Evolutionary conservation across 2,113 vertebrate species (phyloP), one percentile per base, ranked within the genome.

Genomic region (Toxotes chatareus): DNA sequence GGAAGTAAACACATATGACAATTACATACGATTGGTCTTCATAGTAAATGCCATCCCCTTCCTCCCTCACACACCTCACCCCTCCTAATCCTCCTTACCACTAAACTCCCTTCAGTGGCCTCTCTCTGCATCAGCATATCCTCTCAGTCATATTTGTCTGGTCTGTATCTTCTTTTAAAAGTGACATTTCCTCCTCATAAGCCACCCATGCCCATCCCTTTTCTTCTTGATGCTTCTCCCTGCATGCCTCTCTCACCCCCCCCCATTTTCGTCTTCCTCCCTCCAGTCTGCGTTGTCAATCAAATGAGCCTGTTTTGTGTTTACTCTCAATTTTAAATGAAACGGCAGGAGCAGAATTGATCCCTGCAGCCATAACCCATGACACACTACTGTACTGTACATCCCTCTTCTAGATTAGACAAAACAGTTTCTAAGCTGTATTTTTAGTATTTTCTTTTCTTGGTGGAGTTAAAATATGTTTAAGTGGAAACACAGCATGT

Each of bases 261-360:
- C 46, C 44, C 70, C 60, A 55, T 88, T 57, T 69, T 81, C 65
- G 19, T 72, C 75, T 68, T 80, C 73, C 79, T 82, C 62, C 74
- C 76, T 82, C 80, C 77, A 74, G 82, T 82, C 60, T 71, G 67
- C 47, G 55, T 73, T 90, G 90, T 93, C 93, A 92, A 88, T 94
- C 92, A 92, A 83, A 87, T 89, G 19, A 86, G 83, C 56, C 88
- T 89, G 88, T 83, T 91, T 89, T 85, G 53, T 88, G 82, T 86
- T 70, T 76, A 76, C 6, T 63, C 66, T 80, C 38, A 5, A 73
- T 84, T 87, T 86, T 32, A 85, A 80, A 74, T 69, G 23, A 86
- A 87, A 86, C 79, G 23, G 57, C 79, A 90, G 76, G 32, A 36
- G 79, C 73, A 74, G 57, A 46, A 78, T 57, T 36, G 47, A 74